Evolutionary conservation across 2,113 vertebrate species (phyloP).

Genomic region (Otocyon megalotis): DNA sequence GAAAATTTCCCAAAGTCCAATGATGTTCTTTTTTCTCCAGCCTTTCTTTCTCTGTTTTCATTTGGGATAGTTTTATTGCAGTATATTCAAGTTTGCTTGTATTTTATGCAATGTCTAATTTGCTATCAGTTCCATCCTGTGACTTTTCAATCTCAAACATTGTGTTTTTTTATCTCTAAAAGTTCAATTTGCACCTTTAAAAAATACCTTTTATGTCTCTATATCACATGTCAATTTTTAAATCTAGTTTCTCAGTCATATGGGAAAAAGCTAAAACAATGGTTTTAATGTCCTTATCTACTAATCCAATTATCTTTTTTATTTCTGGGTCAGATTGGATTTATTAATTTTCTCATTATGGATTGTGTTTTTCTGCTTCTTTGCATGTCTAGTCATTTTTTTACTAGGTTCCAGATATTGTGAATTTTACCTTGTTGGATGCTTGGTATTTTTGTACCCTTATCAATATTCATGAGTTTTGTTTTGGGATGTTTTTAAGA

Average conservation of each 20-base stretch:
- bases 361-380: background rate
- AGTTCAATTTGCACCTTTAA: background rate
- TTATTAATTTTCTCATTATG: background rate
- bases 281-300: background rate
- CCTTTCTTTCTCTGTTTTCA: background rate
- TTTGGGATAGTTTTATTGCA: background rate
- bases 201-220: background rate
- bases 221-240: background rate
- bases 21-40: background rate
- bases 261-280: background rate
- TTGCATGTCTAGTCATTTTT: background rate
- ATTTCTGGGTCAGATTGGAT: background rate
- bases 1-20: background rate
- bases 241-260: conserved; percentile 17
- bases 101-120: background rate
- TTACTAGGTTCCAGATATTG: conserved; percentile 2
- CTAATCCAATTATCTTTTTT: background rate
- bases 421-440: background rate
- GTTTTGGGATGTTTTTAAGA: conserved; percentile 2
- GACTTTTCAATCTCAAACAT: background rate
- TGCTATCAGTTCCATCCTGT: background rate
- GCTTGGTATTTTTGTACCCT: background rate
- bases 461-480: background rate
- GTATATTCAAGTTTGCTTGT: background rate
- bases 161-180: background rate